Base-by-base conservation (phyloP, 2,797 vertebrate species). In the Crypturellus tataupa region DNA sequence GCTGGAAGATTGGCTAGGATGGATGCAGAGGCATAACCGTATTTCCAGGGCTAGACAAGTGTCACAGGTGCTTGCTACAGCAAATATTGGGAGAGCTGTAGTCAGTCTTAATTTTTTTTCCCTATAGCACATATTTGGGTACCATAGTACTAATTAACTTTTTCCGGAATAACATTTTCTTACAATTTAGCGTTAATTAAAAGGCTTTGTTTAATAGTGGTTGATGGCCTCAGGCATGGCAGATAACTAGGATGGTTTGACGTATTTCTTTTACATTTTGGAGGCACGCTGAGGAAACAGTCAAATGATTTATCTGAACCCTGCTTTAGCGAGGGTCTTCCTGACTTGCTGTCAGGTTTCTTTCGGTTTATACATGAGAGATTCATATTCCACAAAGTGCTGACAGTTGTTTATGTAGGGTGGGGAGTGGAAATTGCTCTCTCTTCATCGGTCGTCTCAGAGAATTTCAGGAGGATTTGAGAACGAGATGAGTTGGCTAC, bases 281-380 rank as follows among this genome's bases (percentile, higher is more conserved):
- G 72, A 94, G 75, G 18, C 71, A 70, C 64, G 53, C 59, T 51
- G 80, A 95, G 70, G 17, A 59, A 82, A 79, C 77, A 53, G 33
- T 77, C 46, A 46, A 75, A 46, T 91, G 70, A 49, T 89, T 93
- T 71, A 76, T 35, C 56, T 51, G 71, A 86, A n/a, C 40, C 27
- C 62, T 83, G 79, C 29, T 23, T 76, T 71, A 78, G 68, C 82
- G 67, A 63, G 39, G 31, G 64, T 90, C 75, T 73, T 90, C 40
- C 72, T 71, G 89, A 80, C 39, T 76, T 24, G 2, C 63, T 94
- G 85, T 55, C 77, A 8, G 65, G 37, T 94, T 95, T 94, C 33
- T 65, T 21, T 72, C 69, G 59, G 68, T 69, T 93, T 20, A 13
- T 31, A 10, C 18, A 14, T 17, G 47, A 62, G 37, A 71, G 5